Conservation (phyloP, 2,797 vertebrate species). For the Leptoclinus maculatus region DNA sequence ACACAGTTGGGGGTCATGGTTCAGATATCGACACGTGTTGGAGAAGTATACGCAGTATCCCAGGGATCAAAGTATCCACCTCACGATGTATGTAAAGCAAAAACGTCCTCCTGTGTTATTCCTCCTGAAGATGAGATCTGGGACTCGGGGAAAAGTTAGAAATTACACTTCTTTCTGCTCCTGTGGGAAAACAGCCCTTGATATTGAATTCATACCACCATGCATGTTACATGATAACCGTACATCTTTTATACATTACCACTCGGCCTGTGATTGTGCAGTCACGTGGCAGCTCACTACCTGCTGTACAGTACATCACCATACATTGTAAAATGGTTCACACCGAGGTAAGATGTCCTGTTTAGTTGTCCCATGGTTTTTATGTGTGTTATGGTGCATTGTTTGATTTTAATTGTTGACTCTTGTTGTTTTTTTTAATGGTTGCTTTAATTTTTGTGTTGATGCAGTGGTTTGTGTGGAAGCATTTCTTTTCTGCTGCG, state of each 20-base stretch:
- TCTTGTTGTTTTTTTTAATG: neutral
- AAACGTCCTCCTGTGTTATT: neutral
- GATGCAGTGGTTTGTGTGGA: conserved; percentile 41
- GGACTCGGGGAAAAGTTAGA: neutral
- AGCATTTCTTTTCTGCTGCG: conserved; percentile 14
- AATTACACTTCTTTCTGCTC: conserved; percentile 1
- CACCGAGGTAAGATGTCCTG: neutral
- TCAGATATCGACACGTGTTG: conserved; percentile 3
- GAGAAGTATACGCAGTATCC: conserved; percentile 2
- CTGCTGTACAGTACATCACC: conserved; percentile 23
- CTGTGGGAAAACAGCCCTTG: conserved; percentile 7
- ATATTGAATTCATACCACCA: conserved; percentile 2
- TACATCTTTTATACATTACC: conserved; percentile 33
- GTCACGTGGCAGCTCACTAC: conserved; percentile 70
- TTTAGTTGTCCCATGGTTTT: conserved; percentile 13
- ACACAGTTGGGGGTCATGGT: conserved; percentile 46
- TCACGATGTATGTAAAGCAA: conserved; percentile 19
- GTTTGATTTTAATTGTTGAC: conserved; percentile 24
- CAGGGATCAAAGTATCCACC: conserved; percentile 23
- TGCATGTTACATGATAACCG: conserved; percentile 39
- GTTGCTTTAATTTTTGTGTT: conserved; percentile 20
- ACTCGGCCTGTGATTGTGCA: conserved; percentile 64
- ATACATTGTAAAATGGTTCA: conserved; percentile 27
- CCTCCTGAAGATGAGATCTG: conserved; percentile 19
- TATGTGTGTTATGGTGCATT: neutral